These are phyloP conservation scores for Misgurnus anguillicaudatus DNA, from an alignment of 2,113 vertebrate species.

Conservation along the genomic window DNA sequence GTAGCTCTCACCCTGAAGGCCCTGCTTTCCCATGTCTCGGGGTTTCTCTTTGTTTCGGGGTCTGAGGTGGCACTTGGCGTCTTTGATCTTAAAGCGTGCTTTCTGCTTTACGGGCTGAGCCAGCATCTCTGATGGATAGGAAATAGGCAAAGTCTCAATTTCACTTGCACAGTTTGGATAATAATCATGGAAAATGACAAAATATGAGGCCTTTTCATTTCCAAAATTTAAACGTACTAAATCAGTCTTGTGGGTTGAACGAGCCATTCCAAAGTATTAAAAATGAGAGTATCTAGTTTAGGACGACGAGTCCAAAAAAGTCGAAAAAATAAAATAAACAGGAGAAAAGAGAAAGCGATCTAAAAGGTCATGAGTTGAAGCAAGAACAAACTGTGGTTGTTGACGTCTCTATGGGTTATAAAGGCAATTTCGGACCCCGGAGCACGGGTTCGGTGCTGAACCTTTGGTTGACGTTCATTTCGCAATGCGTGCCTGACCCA, in stretches of 20 bases:
- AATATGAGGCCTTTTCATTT: conserved; percentile 7
- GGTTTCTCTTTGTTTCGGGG: conserved; percentile 85
- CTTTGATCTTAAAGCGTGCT: conserved; percentile 93
- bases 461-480: not conserved
- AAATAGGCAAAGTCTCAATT: conserved; percentile 33
- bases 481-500: conserved; percentile 11
- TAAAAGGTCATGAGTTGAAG: conserved; percentile 1
- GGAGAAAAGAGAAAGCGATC: not conserved
- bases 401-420: not conserved
- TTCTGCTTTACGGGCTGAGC: conserved; percentile 87
- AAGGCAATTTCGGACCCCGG: not conserved
- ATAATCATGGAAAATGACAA: conserved; percentile 28
- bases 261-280: conserved; percentile 25
- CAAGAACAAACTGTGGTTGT: conserved; percentile 27
- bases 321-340: not conserved
- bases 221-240: not conserved
- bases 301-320: conserved; percentile 11
- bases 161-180: conserved; percentile 14
- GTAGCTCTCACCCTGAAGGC: conserved; percentile 74
- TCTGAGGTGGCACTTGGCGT: conserved; percentile 89
- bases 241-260: conserved; percentile 1
- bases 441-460: conserved; percentile 1
- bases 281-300: conserved; percentile 25
- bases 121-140: conserved; percentile 72
- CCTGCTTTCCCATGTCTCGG: conserved; percentile 77